Base-by-base conservation (phyloP, 1,140 invertebrate species). In the Pinna nobilis region DNA sequence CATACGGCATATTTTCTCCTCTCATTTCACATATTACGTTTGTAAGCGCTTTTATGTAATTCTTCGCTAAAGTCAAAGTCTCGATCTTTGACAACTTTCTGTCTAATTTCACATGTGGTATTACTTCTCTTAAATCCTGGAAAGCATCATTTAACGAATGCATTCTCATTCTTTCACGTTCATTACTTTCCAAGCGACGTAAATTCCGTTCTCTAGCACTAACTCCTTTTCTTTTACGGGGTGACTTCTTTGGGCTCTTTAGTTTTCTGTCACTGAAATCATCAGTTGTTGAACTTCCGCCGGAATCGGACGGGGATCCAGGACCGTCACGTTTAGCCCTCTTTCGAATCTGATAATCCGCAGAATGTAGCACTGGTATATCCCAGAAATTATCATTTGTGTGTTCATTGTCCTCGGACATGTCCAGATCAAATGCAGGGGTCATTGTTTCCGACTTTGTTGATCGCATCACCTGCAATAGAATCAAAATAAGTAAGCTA, bases 21-120 rank as follows among this genome's bases (percentile, higher is more conserved):
- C 93, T 89, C 91, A 94, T 94, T 80, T 94, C 93, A 87, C 94
- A 94, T 86, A 96, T 95, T 72, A 95, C 94, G 88, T 96, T 95
- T 57, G 95, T 96, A 76, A 96, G 90, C 32, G 95, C 95, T 91
- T 95, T 95, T 85, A 96, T 96, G 88, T 96, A 96, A 90, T 96
- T 95, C 89, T 95, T 95, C 78, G 95, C 95, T 84, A 96, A 88
- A 18, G 95, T 95, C 20, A 96, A 88, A 13, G 95, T 96, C 89
- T 96, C 95, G 75, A 96, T 96, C 90, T 96, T 96, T 60, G 94
- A 94, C 74, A 96, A 90, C 80, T 95, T 94, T 69, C 94, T 91
- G 83, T 95, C 94, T 91, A 95, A 93, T 87, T 94, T 94, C 59
- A 96, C 94, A 79, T 96, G 95, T 1, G 95, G 95, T 82, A 96